Evolutionary conservation across 2,113 vertebrate genomes (phyloP).

Genomic region (Pterocles burchelli): DNA sequence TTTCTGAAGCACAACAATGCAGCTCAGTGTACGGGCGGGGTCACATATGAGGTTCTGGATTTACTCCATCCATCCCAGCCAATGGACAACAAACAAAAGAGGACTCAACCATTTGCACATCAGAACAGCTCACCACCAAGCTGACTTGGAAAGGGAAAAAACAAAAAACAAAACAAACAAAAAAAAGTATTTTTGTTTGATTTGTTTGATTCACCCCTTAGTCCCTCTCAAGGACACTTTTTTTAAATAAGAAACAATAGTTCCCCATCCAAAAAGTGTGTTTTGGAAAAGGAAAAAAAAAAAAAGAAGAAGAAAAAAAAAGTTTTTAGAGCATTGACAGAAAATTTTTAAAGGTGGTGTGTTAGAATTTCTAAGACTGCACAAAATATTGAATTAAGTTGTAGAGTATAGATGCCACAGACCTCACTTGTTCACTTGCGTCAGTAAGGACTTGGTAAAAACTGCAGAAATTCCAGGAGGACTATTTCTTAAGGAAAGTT

Average conservation of each 20-base stretch:
- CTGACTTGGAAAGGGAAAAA: neutral
- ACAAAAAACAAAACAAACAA: rapidly evolving
- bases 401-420: neutral
- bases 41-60: neutral
- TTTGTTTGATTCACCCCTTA: neutral
- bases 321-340: rapidly evolving
- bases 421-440: neutral
- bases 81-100: neutral
- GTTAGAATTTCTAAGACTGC: neutral
- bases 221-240: neutral
- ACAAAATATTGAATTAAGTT: neutral
- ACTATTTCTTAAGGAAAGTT: constrained; percentile 1
- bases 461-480: neutral
- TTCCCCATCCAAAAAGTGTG: neutral
- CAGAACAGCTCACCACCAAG: neutral
- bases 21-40: neutral
- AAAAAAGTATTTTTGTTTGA: neutral
- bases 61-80: neutral
- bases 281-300: neutral
- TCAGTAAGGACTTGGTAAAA: neutral
- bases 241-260: neutral
- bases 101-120: neutral
- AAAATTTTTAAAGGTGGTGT: neutral
- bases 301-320: neutral
- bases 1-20: neutral